These are phyloP conservation scores for Entosphenus tridentatus DNA, from an alignment of 2,113 vertebrate genomes.

Conservation along the genomic window DNA sequence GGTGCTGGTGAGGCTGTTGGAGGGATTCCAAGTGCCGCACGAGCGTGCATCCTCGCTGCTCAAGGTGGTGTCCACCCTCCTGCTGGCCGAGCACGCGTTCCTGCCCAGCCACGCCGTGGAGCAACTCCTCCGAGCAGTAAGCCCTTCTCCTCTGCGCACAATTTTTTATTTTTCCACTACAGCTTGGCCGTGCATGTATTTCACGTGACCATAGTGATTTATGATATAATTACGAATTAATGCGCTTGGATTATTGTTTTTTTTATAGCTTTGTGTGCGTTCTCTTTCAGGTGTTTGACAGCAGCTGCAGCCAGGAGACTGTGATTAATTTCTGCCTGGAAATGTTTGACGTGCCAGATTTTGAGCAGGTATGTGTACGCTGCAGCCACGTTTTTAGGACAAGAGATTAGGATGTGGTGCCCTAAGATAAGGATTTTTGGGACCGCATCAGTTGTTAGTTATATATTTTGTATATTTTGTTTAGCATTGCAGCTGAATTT, in stretches of 20 bases:
- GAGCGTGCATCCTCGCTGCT: constrained; percentile 21
- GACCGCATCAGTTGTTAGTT: no score
- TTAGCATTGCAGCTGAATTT: no score
- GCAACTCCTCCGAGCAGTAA: constrained; percentile 45
- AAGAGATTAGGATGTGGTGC: no score
- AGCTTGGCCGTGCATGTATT: background rate
- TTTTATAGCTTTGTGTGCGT: no score
- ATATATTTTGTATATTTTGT: no score
- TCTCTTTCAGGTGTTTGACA: constrained; percentile 36
- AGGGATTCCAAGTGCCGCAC: no score
- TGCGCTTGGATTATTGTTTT: no score
- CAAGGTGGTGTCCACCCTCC: constrained; percentile 38
- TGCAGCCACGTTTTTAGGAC: no score
- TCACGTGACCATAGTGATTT: background rate
- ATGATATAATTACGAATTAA: background rate
- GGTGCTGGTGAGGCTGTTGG: no score
- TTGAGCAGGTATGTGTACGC: constrained; percentile 45
- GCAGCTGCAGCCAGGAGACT: constrained; percentile 27
- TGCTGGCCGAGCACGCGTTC: constrained; percentile 39
- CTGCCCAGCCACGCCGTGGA: constrained; percentile 31
- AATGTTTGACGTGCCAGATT: constrained; percentile 63
- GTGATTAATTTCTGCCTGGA: constrained; percentile 52
- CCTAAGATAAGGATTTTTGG: no score
- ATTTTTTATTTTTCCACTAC: background rate
- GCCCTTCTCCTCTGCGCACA: background rate